Percentiles rank a stretch among this genome's conserved stretches.
Evolutionary conservation across 2,888 invertebrate genomes (phyloP).

Genomic region (Morpho deidamia): DNA sequence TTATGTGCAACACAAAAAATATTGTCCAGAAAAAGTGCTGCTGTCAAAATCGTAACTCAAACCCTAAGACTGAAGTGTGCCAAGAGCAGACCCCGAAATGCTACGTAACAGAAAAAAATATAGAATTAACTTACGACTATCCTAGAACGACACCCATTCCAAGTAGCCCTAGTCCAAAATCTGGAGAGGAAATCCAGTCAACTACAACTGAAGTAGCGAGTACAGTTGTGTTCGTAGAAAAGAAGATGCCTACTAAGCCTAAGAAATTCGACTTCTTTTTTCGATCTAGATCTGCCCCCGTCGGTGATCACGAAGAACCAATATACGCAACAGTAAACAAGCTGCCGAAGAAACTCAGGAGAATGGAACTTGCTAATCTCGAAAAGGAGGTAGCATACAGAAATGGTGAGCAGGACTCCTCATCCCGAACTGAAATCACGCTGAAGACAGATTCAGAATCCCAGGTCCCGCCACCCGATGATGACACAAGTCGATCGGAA

Average conservation of each 20-base stretch:
- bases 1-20: conserved; percentile 69
- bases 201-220: conserved; percentile 74
- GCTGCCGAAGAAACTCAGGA: conserved; percentile 66
- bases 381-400: conserved; percentile 72
- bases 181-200: conserved; percentile 51
- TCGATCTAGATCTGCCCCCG: conserved; percentile 72
- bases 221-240: conserved; percentile 71
- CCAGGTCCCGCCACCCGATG: conserved; percentile 58
- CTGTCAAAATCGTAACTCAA: conserved; percentile 48
- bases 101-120: conserved; percentile 73
- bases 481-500: conserved; percentile 69
- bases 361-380: conserved; percentile 67
- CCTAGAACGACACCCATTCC: conserved; percentile 62
- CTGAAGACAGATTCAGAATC: conserved; percentile 67
- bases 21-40: conserved; percentile 64
- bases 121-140: conserved; percentile 71
- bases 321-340: conserved; percentile 75
- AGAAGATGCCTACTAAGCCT: conserved; percentile 65
- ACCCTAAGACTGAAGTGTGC: conserved; percentile 31
- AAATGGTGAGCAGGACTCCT: conserved; percentile 60
- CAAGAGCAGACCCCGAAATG: conserved; percentile 49
- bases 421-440: conserved; percentile 60
- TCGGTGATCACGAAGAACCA: conserved; percentile 69
- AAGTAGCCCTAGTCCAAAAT: conserved; percentile 48
- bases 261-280: conserved; percentile 72